phyloP scores from a whole-genome alignment of 1,140 invertebrate species.

The Nomia melanderi region DNA sequence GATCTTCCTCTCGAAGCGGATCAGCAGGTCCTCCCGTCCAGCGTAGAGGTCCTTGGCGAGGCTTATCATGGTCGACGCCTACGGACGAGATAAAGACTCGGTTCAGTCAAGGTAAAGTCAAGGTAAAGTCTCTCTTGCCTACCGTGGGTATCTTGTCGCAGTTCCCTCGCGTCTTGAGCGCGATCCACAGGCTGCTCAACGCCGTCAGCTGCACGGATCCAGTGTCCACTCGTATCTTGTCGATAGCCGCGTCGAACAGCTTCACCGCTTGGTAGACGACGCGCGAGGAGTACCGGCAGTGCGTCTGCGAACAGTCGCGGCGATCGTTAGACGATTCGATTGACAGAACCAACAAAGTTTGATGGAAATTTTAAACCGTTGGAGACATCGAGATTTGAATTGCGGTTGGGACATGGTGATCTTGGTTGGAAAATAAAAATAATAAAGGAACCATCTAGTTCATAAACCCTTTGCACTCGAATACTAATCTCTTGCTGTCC shows the following conservation, averaged over 20 bases:
- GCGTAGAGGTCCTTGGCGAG: conserved; percentile 43
- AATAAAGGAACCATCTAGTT: too few relatives aligned
- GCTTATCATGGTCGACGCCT: conserved; percentile 57
- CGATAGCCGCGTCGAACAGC: conserved; percentile 63
- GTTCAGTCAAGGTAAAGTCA: too few relatives aligned
- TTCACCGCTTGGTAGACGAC: conserved; percentile 66
- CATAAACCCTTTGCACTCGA: too few relatives aligned
- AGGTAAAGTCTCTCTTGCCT: background rate
- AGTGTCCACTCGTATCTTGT: conserved; percentile 8
- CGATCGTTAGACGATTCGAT: too few relatives aligned
- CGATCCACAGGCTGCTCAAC: conserved; percentile 66
- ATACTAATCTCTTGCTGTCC: too few relatives aligned
- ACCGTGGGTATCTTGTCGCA: conserved; percentile 60
- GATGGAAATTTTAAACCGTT: too few relatives aligned
- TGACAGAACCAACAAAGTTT: too few relatives aligned
- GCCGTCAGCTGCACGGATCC: conserved; percentile 56
- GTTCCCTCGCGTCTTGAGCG: conserved; percentile 55
- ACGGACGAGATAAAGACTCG: background rate
- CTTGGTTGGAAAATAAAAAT: too few relatives aligned
- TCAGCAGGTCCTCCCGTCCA: conserved; percentile 39
- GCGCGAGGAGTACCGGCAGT: conserved; percentile 49
- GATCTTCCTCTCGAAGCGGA: conserved; percentile 59
- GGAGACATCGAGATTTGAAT: too few relatives aligned
- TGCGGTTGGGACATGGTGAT: too few relatives aligned
- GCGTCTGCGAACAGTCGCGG: conserved; percentile 40